phyloP scores from a whole-genome alignment of 1,140 invertebrate genomes.

The Ericerus pela region DNA sequence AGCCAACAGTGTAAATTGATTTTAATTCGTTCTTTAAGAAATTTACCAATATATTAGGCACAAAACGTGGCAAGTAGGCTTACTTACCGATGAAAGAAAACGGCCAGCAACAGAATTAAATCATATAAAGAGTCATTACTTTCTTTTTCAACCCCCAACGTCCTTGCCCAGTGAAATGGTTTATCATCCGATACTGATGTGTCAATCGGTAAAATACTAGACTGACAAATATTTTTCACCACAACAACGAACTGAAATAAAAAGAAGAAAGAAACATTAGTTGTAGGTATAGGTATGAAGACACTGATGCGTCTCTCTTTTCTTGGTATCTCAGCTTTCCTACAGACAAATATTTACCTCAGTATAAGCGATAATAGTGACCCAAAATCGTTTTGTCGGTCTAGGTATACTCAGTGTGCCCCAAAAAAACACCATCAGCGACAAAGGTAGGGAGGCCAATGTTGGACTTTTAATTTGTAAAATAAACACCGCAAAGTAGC shows the following conservation, averaged over 20 bases:
- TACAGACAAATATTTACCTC: slow-evolving; percentile 45
- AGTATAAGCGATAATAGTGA: slow-evolving; percentile 92
- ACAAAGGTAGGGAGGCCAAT: slow-evolving; percentile 81
- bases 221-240: slow-evolving; percentile 95
- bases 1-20: too few relatives aligned
- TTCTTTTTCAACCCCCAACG: slow-evolving; percentile 80
- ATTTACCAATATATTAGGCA: too few relatives aligned
- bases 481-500: slow-evolving; percentile 89
- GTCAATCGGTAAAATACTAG: slow-evolving; percentile 54
- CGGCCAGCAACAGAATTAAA: slow-evolving; percentile 70
- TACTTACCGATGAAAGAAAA: slow-evolving; percentile 96
- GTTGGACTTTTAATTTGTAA: slow-evolving; percentile 89
- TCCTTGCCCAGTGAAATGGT: slow-evolving; percentile 65
- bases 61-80: too few relatives aligned
- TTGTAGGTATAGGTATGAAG: too few relatives aligned
- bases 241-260: slow-evolving; percentile 70
- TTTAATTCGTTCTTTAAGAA: too few relatives aligned
- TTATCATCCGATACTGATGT: too few relatives aligned
- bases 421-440: slow-evolving; percentile 95
- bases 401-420: slow-evolving; percentile 88
- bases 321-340: slow-evolving; percentile 20
- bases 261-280: too few relatives aligned
- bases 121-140: slow-evolving; percentile 72
- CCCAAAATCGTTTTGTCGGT: slow-evolving; percentile 95
- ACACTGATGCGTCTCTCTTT: too few relatives aligned